These are phyloP conservation scores for Lophius americanus DNA, from an alignment of 2,797 vertebrate genomes.

Conservation along the genomic window DNA sequence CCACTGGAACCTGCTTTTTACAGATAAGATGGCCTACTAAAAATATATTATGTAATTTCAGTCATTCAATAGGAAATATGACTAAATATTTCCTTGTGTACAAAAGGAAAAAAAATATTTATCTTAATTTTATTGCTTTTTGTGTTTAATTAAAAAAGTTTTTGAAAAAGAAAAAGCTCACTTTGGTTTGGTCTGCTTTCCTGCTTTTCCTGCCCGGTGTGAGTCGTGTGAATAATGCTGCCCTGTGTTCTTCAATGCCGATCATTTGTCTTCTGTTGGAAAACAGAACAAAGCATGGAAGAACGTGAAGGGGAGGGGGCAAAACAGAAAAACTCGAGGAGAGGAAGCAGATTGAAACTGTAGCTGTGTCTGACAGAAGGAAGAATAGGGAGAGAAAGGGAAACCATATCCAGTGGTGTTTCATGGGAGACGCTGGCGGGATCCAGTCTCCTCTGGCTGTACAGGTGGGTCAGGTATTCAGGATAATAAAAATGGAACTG, in stretches of 20 bases:
- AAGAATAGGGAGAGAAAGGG: constrained; percentile 60
- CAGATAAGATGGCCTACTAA: constrained; percentile 76
- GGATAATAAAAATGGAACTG: constrained; percentile 70
- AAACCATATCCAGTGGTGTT: constrained; percentile 65
- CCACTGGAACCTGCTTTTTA: constrained; percentile 82
- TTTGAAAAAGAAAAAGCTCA: constrained; percentile 52
- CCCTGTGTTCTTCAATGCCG: constrained; percentile 57
- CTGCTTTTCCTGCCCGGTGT: constrained; percentile 29
- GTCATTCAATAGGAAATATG: constrained; percentile 80
- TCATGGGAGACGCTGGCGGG: constrained; percentile 43
- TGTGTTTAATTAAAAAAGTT: constrained; percentile 85
- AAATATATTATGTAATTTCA: constrained; percentile 78
- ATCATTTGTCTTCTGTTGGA: constrained; percentile 63
- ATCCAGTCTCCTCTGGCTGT: constrained; percentile 56
- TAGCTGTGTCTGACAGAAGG: constrained; percentile 52
- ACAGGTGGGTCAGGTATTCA: constrained; percentile 75
- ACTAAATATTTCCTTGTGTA: constrained; percentile 83
- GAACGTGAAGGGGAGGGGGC: constrained; percentile 23
- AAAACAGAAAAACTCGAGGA: constrained; percentile 8
- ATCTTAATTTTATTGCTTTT: constrained; percentile 89
- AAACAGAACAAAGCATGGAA: constrained; percentile 58
- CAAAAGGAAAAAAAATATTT: constrained; percentile 82
- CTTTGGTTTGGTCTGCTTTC: constrained; percentile 5
- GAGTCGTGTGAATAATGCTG: constrained; percentile 48
- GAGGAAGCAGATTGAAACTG: constrained; percentile 74